Conservation (phyloP, 2,888 invertebrate species). For the Drosophila borealis region DNA sequence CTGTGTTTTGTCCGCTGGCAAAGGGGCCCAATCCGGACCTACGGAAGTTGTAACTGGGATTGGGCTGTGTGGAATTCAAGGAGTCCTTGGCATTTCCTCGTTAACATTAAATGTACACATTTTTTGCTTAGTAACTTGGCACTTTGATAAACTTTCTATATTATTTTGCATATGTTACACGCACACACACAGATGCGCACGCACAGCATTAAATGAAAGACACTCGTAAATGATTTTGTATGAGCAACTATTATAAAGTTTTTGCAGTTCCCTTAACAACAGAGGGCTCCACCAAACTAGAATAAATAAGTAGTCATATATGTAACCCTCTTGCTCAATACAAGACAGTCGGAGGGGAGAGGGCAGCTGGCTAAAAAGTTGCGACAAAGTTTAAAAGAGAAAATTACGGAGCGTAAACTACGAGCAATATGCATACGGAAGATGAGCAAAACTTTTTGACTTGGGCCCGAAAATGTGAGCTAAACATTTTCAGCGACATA, state of each 20-base stretch:
- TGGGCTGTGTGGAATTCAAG: not conserved
- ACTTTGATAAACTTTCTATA: constrained; percentile 42
- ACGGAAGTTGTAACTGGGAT: not conserved
- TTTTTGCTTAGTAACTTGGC: constrained; percentile 33
- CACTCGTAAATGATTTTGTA: constrained; percentile 74
- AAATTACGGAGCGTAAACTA: constrained; percentile 56
- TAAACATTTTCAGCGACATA: constrained; percentile 50
- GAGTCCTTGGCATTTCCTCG: constrained; percentile 8
- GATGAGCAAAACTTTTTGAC: constrained; percentile 47
- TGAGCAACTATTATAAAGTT: constrained; percentile 75
- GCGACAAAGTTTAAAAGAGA: constrained; percentile 44
- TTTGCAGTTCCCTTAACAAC: constrained; percentile 40
- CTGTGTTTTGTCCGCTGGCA: not conserved
- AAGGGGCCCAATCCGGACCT: no score
- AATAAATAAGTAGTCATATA: constrained; percentile 34
- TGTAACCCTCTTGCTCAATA: constrained; percentile 1
- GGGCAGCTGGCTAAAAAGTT: constrained; percentile 37
- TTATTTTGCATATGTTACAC: constrained; percentile 40
- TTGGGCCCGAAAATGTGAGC: constrained; percentile 38
- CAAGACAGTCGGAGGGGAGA: not conserved
- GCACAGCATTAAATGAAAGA: constrained; percentile 13
- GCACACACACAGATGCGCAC: constrained; percentile 3
- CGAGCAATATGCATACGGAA: constrained; percentile 36
- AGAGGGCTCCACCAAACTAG: constrained; percentile 13
- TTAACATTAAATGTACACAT: constrained; percentile 31